Evolutionary conservation across 2,113 vertebrate species (phyloP).

Genomic region (Tachysurus fulvidraco): DNA sequence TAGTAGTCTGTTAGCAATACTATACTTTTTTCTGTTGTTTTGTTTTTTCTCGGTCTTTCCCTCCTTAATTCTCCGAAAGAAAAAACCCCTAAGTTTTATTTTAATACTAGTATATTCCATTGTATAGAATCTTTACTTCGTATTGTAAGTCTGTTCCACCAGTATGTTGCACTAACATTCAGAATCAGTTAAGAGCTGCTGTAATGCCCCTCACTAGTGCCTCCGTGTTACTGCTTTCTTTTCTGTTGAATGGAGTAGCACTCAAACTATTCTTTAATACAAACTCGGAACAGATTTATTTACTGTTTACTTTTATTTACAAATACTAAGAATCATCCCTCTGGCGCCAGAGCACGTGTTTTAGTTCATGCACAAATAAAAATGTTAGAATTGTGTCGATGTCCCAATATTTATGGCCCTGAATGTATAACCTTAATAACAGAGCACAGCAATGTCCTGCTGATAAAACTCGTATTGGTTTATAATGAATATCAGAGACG

Average conservation of each 20-base stretch:
- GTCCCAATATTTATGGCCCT: too few relatives aligned
- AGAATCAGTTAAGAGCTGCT: not conserved
- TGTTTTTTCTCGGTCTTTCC: not conserved
- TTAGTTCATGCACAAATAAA: not conserved
- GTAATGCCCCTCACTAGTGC: not conserved
- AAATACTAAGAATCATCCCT: too few relatives aligned
- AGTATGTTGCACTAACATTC: not conserved
- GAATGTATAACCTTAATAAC: constrained; percentile 24
- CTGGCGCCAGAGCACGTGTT: not conserved
- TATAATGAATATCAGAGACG: constrained; percentile 27
- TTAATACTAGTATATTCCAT: not conserved
- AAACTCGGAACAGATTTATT: not conserved
- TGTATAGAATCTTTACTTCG: not conserved
- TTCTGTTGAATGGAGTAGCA: not conserved
- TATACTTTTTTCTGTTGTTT: not conserved
- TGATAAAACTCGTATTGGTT: constrained; percentile 14
- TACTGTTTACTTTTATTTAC: not conserved
- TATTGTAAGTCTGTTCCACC: not conserved
- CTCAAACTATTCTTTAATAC: not conserved
- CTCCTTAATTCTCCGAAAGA: not conserved
- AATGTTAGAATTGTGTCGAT: too few relatives aligned
- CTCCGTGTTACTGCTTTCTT: not conserved
- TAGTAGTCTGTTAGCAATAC: not conserved
- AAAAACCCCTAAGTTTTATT: not conserved
- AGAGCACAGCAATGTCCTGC: not conserved